Conservation (phyloP, 2,113 vertebrate species). For the Hippocampus zosterae region DNA sequence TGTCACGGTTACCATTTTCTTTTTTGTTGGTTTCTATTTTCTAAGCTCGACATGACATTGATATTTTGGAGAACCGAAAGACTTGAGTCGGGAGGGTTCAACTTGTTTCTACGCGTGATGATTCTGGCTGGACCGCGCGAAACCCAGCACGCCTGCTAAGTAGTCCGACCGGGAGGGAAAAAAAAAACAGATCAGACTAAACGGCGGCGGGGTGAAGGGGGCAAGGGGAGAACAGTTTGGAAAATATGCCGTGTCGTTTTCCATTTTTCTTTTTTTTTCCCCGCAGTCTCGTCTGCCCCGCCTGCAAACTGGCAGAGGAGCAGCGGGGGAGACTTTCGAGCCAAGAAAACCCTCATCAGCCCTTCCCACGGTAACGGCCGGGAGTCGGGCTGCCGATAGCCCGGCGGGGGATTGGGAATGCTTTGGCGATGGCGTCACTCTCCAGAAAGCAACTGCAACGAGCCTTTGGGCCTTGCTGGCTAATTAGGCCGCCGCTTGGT, state of each 20-base stretch:
- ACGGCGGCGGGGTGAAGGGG: conserved; percentile 35
- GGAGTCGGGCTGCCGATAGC: conserved; percentile 11
- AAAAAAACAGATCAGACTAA: conserved; percentile 35
- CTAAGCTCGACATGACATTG: too few species aligned
- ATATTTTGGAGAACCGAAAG: too few species aligned
- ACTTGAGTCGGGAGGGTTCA: background rate
- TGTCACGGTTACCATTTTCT: too few species aligned
- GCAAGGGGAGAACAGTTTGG: conserved; percentile 53
- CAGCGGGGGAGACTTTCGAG: conserved; percentile 54
- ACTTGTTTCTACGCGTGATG: background rate
- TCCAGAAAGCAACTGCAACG: conserved; percentile 1
- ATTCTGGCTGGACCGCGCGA: background rate
- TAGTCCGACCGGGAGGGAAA: conserved; percentile 47
- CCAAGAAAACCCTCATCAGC: conserved; percentile 21
- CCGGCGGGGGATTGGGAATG: conserved; percentile 10
- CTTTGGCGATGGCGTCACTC: conserved; percentile 2
- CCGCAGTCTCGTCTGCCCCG: conserved; percentile 44
- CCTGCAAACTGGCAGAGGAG: conserved; percentile 56
- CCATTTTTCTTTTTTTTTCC: conserved; percentile 52
- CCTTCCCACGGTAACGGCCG: conserved; percentile 59
- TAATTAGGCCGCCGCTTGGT: too few species aligned
- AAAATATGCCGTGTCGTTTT: conserved; percentile 69
- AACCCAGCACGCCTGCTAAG: conserved; percentile 18
- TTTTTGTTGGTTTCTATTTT: too few species aligned
- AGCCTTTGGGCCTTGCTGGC: background rate